These are phyloP conservation scores for Cepaea hortensis DNA, from an alignment of 2,888 invertebrate genomes.

Conservation along the genomic window DNA sequence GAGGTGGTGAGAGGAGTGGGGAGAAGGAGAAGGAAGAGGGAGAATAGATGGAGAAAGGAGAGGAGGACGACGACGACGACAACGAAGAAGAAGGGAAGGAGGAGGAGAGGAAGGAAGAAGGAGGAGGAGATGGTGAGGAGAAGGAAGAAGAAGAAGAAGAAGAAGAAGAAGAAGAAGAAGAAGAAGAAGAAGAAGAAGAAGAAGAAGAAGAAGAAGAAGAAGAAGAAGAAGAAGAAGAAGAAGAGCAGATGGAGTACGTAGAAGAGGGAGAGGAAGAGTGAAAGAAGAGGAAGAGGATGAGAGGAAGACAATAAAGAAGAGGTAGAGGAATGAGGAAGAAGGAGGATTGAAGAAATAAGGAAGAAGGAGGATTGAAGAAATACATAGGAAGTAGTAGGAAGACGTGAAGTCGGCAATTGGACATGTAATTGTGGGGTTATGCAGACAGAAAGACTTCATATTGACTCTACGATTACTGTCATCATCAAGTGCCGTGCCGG, in stretches of 20 bases:
- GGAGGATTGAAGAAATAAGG: not conserved
- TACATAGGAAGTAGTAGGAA: too few relatives aligned
- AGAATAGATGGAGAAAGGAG: not conserved
- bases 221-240: not conserved
- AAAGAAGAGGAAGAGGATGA: not conserved
- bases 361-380: too few relatives aligned
- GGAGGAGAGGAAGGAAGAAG: not conserved
- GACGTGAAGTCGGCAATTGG: too few relatives aligned
- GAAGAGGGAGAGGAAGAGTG: not conserved
- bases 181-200: not conserved
- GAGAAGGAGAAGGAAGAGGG: too few relatives aligned
- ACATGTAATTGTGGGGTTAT: too few relatives aligned
- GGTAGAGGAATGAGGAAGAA: not conserved
- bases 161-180: not conserved
- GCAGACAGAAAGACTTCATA: too few relatives aligned
- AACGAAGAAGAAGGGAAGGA: constrained; percentile 12
- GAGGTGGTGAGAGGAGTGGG: too few relatives aligned
- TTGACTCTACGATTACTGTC: too few relatives aligned
- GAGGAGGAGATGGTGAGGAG: too few relatives aligned
- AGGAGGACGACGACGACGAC: not conserved
- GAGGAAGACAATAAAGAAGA: not conserved
- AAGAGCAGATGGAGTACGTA: not conserved
- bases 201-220: not conserved
- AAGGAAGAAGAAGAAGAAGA: not conserved
- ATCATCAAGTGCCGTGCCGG: too few relatives aligned